Base-by-base conservation (phyloP, 2,113 vertebrate genomes). In the Mugil cephalus region DNA sequence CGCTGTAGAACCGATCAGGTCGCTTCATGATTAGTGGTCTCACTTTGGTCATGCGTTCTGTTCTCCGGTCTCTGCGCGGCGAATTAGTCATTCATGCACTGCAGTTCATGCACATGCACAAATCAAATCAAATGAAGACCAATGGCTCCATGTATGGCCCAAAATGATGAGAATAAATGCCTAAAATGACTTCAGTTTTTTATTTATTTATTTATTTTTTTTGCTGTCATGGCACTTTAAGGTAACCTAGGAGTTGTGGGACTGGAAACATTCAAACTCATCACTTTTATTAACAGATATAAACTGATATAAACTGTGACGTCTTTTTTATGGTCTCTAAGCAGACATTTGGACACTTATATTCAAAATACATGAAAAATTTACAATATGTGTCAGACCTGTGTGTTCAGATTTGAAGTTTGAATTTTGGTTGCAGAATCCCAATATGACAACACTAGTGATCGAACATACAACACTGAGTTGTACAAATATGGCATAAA, bases 21-120 rank as follows among this genome's bases (percentile, higher is more conserved):
- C 53, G 10, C 10, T n/a, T 30, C 81, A 83, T 87, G 82, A 60
- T 60, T 62, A 50, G 21, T 60, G 54, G 66, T 64, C 53, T 70
- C 13, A 14, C 40, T 65, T 39, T 68, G 13, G 34, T 73, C 74
- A 66, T 64, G 66, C 65, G 48, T 51, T 66, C 24, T 42, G 4
- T 53, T 55, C 54, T 50, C 42, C 1, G 38, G 62, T 70, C 14
- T 35, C 36, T 59, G 12, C 6, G 17, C 10, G 30, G 50, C 60
- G 36, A 64, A 54, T 17, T 14, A 1, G 4, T 4, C 4, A 12
- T 15, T 36, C 13, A 64, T 51, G 72, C 15, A 46, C 17, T 10
- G 43, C 4, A 24, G 9, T 24, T 58, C 63, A 51, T 58, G 75
- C 24, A 30, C 24, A 30, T 30, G 24, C 24, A 30, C 59, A 34